Evolutionary conservation across 2,888 invertebrate genomes (phyloP).

Genomic region (Drosophila koepferae): DNA sequence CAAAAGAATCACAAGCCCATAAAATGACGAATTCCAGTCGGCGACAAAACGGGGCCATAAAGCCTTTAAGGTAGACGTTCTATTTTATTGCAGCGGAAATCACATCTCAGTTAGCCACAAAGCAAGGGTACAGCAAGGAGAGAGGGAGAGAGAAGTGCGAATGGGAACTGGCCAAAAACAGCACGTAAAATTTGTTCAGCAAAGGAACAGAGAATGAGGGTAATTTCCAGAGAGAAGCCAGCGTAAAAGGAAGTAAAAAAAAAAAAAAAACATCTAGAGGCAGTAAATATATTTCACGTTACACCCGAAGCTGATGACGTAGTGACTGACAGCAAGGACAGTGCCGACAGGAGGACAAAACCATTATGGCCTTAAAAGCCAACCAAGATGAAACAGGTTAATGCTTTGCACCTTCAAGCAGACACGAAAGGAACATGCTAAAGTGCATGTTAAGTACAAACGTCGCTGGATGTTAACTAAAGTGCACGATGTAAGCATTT

Average conservation of each 20-base stretch:
- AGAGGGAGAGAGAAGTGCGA: neutral
- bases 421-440: neutral
- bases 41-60: constrained; percentile 60
- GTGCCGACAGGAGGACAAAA: neutral
- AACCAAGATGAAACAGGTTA: constrained; percentile 51
- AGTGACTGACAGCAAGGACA: constrained; percentile 52
- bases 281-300: constrained; percentile 70
- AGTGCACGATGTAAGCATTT: neutral
- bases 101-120: constrained; percentile 59
- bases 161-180: constrained; percentile 24
- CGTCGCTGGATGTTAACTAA: neutral
- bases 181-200: constrained; percentile 71
- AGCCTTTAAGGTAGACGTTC: constrained; percentile 75
- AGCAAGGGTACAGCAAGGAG: constrained; percentile 2
- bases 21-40: constrained; percentile 69
- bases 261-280: constrained; percentile 21
- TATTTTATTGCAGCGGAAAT: constrained; percentile 75
- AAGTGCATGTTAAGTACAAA: constrained; percentile 16
- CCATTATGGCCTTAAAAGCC: constrained; percentile 56
- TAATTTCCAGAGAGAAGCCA: constrained; percentile 44
- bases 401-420: constrained; percentile 21
- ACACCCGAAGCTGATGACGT: constrained; percentile 52
- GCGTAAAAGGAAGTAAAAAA: neutral
- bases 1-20: constrained; percentile 47
- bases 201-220: constrained; percentile 33